Conservation (phyloP, 1,140 invertebrate species). For the Parasteatoda tepidariorum region DNA sequence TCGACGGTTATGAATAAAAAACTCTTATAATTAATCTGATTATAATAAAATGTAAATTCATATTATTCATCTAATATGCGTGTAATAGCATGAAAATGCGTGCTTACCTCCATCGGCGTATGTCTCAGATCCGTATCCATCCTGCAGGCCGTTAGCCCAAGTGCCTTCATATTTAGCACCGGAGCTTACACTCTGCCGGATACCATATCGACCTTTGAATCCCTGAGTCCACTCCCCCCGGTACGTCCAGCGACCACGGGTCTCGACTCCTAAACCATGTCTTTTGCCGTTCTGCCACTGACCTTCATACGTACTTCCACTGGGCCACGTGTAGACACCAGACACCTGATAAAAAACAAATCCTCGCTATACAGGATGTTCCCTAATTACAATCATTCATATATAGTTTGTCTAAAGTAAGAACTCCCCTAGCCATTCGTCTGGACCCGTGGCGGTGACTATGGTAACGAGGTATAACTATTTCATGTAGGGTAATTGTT, state of each 20-base stretch:
- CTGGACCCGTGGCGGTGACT: too few species aligned
- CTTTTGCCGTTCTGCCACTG: constrained; percentile 99
- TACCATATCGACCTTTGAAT: constrained; percentile 99
- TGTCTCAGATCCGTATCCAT: constrained; percentile 99
- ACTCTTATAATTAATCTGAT: too few species aligned
- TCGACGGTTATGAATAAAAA: too few species aligned
- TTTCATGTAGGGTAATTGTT: too few species aligned
- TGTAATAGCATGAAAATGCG: too few species aligned
- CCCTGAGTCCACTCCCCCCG: constrained; percentile 97
- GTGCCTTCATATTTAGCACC: constrained; percentile 99
- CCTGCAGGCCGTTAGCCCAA: constrained; percentile 98
- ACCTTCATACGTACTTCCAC: constrained; percentile 94
- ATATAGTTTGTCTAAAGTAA: background rate
- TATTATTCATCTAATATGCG: too few species aligned
- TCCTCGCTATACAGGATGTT: background rate
- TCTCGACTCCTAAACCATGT: constrained; percentile 97
- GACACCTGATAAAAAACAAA: constrained; percentile 39
- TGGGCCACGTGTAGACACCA: constrained; percentile 98
- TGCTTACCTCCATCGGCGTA: constrained; percentile 95
- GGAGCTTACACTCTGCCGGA: constrained; percentile 79
- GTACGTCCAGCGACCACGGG: constrained; percentile 75
- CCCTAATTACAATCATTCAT: background rate
- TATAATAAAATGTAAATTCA: too few species aligned
- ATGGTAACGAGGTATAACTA: too few species aligned
- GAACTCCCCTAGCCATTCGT: too few species aligned